phyloP scores from a whole-genome alignment of 1,140 invertebrate genomes.

The Trichonephila inaurata region DNA sequence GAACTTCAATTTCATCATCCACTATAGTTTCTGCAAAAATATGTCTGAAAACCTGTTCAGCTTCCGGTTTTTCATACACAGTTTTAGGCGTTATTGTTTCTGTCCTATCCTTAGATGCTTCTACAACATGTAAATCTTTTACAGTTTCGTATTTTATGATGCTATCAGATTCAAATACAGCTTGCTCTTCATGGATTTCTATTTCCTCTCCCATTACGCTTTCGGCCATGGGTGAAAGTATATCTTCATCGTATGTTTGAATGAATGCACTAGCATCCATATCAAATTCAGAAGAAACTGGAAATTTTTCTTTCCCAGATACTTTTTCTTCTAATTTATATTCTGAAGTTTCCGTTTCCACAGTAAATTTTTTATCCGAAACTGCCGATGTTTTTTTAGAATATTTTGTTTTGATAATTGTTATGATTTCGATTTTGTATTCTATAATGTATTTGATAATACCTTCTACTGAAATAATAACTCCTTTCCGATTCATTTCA shows the following conservation, averaged over 20 bases:
- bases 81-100: slow-evolving; percentile 38
- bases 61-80: slow-evolving; percentile 69
- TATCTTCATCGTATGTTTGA: slow-evolving; percentile 23
- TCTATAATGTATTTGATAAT: slow-evolving; percentile 54
- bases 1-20: slow-evolving; percentile 61
- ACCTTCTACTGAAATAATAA: background rate
- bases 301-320: background rate
- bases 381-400: background rate
- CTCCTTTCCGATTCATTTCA: slow-evolving; percentile 5
- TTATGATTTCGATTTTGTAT: slow-evolving; percentile 57
- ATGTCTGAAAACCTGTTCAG: slow-evolving; percentile 64
- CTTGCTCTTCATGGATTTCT: slow-evolving; percentile 48
- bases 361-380: background rate
- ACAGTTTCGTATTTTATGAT: slow-evolving; percentile 40
- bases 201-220: slow-evolving; percentile 72
- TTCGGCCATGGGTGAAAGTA: slow-evolving; percentile 62
- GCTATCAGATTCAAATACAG: slow-evolving; percentile 13
- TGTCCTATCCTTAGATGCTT: background rate
- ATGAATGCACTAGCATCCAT: background rate
- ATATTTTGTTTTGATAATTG: slow-evolving; percentile 48
- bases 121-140: too few species aligned
- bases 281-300: background rate
- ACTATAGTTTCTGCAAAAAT: slow-evolving; percentile 71
- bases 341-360: background rate
- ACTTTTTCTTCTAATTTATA: background rate